Evolutionary conservation across 2,113 vertebrate genomes (phyloP).

Genomic region (Thomomys bottae): DNA sequence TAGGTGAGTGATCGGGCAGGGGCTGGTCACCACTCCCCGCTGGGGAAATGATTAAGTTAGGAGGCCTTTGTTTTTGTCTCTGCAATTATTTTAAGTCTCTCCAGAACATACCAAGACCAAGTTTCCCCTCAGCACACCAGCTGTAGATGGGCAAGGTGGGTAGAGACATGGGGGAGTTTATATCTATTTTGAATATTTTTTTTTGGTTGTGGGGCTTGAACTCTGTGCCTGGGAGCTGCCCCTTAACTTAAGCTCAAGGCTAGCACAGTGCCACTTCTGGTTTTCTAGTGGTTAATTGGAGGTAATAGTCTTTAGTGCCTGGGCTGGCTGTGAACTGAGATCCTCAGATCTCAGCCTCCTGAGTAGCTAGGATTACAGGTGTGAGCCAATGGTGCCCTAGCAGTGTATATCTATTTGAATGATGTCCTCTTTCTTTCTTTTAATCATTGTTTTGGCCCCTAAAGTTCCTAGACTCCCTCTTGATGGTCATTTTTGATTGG

Average conservation of each 20-base stretch:
- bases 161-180: not conserved
- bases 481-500: not conserved
- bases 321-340: too few species aligned
- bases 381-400: too few species aligned
- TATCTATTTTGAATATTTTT: not conserved
- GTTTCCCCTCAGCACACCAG: not conserved
- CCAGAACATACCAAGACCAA: not conserved
- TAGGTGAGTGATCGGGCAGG: conserved; percentile 91
- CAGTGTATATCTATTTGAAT: not conserved
- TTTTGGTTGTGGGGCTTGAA: too few species aligned
- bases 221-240: too few species aligned
- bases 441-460: not conserved
- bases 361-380: too few species aligned
- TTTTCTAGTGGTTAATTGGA: too few species aligned
- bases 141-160: too few species aligned
- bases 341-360: too few species aligned
- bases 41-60: too few species aligned
- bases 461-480: conserved; percentile 26
- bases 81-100: not conserved
- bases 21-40: conserved; percentile 86
- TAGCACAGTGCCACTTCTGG: too few species aligned
- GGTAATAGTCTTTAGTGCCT: too few species aligned
- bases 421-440: not conserved
- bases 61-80: not conserved
- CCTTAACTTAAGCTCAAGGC: too few species aligned